Conservation (phyloP, 2,113 vertebrate genomes). For the Chroicocephalus ridibundus region DNA sequence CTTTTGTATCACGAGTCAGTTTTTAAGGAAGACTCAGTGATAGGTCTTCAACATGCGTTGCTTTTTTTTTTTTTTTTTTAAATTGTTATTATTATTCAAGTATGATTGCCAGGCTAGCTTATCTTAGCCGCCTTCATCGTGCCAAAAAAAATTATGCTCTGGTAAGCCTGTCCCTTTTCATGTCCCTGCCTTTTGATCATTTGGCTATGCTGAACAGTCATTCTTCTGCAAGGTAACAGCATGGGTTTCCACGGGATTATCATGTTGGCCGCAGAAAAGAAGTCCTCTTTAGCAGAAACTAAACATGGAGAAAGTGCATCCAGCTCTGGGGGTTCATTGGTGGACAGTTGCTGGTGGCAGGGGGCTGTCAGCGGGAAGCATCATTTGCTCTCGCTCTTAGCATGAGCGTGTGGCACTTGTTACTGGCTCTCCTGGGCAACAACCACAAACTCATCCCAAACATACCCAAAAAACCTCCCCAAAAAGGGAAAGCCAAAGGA, state of each 20-base stretch:
- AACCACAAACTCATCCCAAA: background rate
- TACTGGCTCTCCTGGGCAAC: background rate
- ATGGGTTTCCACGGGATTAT: background rate
- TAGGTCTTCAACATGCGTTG: background rate
- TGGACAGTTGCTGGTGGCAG: background rate
- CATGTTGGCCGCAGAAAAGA: background rate
- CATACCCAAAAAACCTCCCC: background rate
- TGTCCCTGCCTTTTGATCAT: background rate
- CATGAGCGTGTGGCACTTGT: rapidly evolving
- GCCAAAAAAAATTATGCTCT: background rate
- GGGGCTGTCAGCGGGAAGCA: background rate
- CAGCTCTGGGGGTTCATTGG: background rate
- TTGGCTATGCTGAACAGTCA: background rate
- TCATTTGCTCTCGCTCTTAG: background rate
- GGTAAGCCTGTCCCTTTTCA: background rate
- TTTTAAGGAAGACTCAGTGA: background rate
- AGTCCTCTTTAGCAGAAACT: background rate
- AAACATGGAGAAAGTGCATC: background rate
- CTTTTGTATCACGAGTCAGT: background rate
- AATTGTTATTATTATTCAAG: background rate
- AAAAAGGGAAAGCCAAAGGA: background rate
- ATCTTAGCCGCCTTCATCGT: background rate
- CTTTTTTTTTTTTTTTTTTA: background rate
- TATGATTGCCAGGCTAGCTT: background rate
- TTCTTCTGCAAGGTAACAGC: background rate